Evolutionary conservation across 2,888 invertebrate genomes (phyloP), one percentile per base, ranked within the genome.

Genomic region (Drosophila cognata): DNA sequence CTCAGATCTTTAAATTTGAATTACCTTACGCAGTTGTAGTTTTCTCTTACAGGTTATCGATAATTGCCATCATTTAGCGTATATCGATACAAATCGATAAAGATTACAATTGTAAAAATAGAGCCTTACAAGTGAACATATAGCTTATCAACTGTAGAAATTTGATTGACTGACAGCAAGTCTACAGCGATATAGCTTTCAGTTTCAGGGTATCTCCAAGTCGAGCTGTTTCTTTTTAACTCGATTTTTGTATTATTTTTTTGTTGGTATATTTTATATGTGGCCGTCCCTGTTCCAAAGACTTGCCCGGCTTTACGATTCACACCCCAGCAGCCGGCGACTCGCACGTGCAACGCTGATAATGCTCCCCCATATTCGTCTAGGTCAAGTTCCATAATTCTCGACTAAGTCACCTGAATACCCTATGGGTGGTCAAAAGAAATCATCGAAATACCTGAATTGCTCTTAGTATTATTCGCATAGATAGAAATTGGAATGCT

Each of bases 291-390:
- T 31, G 43, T 51, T 53, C 28, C 59, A 18, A 29, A 2, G 18
- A 43, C 11, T 21, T 46, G 1, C 46, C 46, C 16, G 7, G 21
- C 21, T 33, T 33, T 48, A 25, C 41, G 36, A 50, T 66, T 71
- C 59, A 63, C 78, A 65, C 62, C 60, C 36, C 72, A 63, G 63
- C 62, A 61, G 65, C 50, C 48, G 62, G 25, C 71, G 36, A 36
- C 25, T 5, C 71, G 84, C 88, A 84, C 83, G 88, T 85, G 85
- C 68, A 60, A n/a, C 28, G 62, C 64, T 84, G 85, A 84, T 89
- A 89, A 84, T 61, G 85, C 62, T 1, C 21, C 64, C 53, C 64
- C 48, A 65, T 41, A 57, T 64, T 69, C 83, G 85, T 70, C 88
- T 88, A 77, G 89, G 85, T 89, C 88, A 84, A 88, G 73, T 75